These are phyloP conservation scores for Peromyscus nudipes DNA, from an alignment of 2,797 vertebrate genomes.

Conservation along the genomic window DNA sequence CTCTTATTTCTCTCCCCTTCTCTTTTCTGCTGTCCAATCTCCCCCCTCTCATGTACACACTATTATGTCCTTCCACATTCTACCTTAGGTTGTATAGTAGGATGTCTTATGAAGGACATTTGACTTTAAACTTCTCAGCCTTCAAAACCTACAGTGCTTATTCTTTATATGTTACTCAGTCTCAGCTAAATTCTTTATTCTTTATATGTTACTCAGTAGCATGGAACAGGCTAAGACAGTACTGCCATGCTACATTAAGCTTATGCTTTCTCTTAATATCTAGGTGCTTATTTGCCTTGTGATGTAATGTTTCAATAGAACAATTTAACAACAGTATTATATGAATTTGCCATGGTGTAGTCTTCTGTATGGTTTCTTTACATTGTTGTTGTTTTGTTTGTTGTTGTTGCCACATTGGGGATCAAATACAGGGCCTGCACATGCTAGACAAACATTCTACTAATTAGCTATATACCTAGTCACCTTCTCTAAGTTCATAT, in stretches of 20 bases:
- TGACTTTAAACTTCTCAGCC: neutral
- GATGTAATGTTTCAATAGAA: constrained; percentile 38
- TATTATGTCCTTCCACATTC: neutral
- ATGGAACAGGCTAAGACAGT: neutral
- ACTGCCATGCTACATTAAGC: neutral
- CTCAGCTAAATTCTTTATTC: neutral
- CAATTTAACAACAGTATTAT: constrained; percentile 39
- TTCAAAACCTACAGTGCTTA: neutral
- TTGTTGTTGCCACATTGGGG: neutral
- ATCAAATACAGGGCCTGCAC: neutral
- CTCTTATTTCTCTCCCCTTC: neutral
- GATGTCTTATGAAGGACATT: neutral
- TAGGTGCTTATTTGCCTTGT: neutral
- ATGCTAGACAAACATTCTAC: neutral
- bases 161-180: neutral
- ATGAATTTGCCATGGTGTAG: neutral
- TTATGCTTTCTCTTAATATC: neutral
- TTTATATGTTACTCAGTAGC: neutral
- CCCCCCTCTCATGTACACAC: no score
- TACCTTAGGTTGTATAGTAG: neutral
- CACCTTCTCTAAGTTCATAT: neutral
- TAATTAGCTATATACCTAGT: neutral
- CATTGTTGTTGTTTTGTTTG: neutral
- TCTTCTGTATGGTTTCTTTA: neutral
- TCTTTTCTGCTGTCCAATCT: neutral